Base-by-base conservation (phyloP, 2,888 invertebrate genomes). In the Syrista parreyssii region DNA sequence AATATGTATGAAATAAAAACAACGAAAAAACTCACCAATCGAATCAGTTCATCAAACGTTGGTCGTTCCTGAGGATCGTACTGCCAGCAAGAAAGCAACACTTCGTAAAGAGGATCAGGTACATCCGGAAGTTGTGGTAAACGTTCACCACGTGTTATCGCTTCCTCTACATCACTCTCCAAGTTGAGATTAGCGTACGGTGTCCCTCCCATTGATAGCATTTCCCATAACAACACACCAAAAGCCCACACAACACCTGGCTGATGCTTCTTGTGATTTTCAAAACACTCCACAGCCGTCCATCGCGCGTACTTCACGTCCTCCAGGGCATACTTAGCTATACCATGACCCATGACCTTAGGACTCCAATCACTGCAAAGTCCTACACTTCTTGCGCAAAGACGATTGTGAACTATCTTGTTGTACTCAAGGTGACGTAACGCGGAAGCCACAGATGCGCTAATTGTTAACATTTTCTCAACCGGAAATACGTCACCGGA, bases 161-260 rank as follows among this genome's bases (percentile, higher is more conserved):
- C 90, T 15, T 89, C 87, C 76, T 91, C 91, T 4, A 91, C 90
- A 35, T 91, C 91, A 76, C 96, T 93, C 12, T 94, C 94, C 79
- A 93, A 94, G 6, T 92, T 91, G n/a, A 96, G 93, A 85, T 94
- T 94, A 1, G 94, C 93, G 88, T 96, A 97, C 0, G 96, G 96
- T 1, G 97, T 97, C 1, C 94, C 97, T 68, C 96, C 97, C 87
- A 97, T 92, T 6, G 96, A 94, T 83, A 96, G 93, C 80, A 96
- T 94, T 91, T 97, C 97, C 97, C 97, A 97, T 80, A 97, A 92
- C 15, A 97, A 89, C 79, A 96, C 95, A 0, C 96, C 97, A 90
- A 95, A 97, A 0, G 97, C 95, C 97, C 97, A 97, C 9, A 96
- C 93, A 87, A 97, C 96, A 77, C 96, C 95, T 86, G 96, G 95